phyloP scores from a whole-genome alignment of 1,140 invertebrate genomes.

The Saccostrea cuccullata region DNA sequence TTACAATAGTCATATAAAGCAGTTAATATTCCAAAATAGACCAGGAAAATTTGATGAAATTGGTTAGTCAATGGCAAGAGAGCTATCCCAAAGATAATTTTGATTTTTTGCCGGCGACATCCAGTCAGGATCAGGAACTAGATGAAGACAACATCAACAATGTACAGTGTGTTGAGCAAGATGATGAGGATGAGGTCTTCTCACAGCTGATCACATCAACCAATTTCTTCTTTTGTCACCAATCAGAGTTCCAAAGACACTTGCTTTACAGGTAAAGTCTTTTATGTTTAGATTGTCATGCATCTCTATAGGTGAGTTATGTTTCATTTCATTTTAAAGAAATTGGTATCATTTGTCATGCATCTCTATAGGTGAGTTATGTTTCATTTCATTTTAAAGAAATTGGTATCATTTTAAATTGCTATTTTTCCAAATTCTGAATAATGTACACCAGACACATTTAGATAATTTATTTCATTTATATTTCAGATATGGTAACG shows the following conservation, averaged over 20 bases:
- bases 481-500: slow-evolving; percentile 40
- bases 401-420: neutral
- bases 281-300: no score
- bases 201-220: neutral
- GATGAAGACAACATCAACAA: slow-evolving; percentile 11
- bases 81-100: slow-evolving; percentile 46
- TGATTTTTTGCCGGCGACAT: slow-evolving; percentile 37
- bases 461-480: neutral
- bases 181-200: slow-evolving; percentile 46
- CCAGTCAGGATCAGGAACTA: neutral
- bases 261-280: slow-evolving; percentile 46
- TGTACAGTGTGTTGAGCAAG: slow-evolving; percentile 19
- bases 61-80: slow-evolving; percentile 42
- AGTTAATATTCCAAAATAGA: no score
- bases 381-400: neutral
- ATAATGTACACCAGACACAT: neutral
- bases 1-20: neutral
- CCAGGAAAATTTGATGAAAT: slow-evolving; percentile 38
- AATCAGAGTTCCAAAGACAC: slow-evolving; percentile 48
- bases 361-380: no score
- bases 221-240: slow-evolving; percentile 49
- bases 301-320: neutral
- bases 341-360: no score
- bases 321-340: neutral
- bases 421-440: neutral